Evolutionary conservation across 2,888 invertebrate species (phyloP), one percentile per base, ranked within the genome.

Genomic region (Apamea epomidion): DNA sequence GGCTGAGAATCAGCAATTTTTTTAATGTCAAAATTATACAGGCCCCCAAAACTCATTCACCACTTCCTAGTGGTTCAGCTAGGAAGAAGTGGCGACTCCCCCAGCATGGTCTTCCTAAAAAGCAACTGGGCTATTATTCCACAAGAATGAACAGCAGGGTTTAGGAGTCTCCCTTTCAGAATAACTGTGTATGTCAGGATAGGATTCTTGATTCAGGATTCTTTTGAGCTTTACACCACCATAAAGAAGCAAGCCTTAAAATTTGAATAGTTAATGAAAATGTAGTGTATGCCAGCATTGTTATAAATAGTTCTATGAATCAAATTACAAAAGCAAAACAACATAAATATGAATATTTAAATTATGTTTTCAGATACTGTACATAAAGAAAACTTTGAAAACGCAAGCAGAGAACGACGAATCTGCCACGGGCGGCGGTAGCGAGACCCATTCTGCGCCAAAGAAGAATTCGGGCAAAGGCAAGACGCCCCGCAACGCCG

Each of bases 351-450:
- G 12, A 25, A 12, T 37, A 37, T 37, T 1, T 37, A 65, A 37
- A 14, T 37, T 25, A 12, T 12, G 12, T 65, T 92, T 92, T 48
- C 96, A 99, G 99, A 98, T 99, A 89, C 93, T 98, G 21, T 98
- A 98, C 94, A 98, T 99, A 90, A 99, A 99, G 96, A 99, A 99
- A 95, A 98, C 98, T 1, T 96, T 99, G 62, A 99, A 99, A 94
- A 98, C 98, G 45, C 99, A 98, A 91, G 97, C 98, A 88, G 99
- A 99, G 90, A 98, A 98, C n/a, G 99, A 99, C 89, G 99, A 99
- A 92, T 98, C 98, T 29, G 98, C 99, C 94, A 98, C 98, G 37
- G 98, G 98, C 10, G 98, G 98, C 77, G 94, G 96, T 72, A 94
- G 95, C 42, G 97, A 96, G 80, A 93, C 94, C 0, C 97, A 96